phyloP scores from a whole-genome alignment of 2,888 invertebrate species.

The Sinohyriopsis cumingii region DNA sequence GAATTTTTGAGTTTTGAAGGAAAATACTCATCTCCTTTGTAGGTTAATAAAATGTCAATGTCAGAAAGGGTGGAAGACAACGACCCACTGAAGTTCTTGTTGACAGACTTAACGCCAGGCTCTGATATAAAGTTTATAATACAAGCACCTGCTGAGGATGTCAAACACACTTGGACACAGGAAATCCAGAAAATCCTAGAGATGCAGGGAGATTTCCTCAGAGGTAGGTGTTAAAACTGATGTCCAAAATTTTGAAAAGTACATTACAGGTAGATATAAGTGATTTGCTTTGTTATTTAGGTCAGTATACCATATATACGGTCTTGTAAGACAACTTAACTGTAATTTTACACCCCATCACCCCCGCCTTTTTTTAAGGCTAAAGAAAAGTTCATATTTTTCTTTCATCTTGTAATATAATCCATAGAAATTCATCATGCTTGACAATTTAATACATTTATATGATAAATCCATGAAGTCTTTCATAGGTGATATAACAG shows the following conservation, averaged over 20 bases:
- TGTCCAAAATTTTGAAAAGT: neutral
- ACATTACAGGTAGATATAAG: neutral
- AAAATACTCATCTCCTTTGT: conserved; percentile 29
- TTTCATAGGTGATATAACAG: too few relatives aligned
- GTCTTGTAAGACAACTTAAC: neutral
- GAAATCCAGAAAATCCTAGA: conserved; percentile 90
- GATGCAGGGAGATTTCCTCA: conserved; percentile 93
- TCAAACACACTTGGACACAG: conserved; percentile 87
- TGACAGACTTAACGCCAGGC: conserved; percentile 78
- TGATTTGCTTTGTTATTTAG: neutral
- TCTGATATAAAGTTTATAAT: conserved; percentile 85
- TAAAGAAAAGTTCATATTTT: too few relatives aligned
- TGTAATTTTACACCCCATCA: too few relatives aligned
- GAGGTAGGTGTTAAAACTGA: conserved; percentile 67
- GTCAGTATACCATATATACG: neutral
- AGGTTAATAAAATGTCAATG: conserved; percentile 97
- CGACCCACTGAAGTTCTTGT: conserved; percentile 82
- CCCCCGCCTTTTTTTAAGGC: too few relatives aligned
- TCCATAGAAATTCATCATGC: too few relatives aligned
- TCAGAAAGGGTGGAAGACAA: conserved; percentile 77
- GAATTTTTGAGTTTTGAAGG: too few relatives aligned
- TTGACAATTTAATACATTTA: too few relatives aligned
- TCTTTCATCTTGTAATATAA: too few relatives aligned
- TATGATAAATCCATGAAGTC: too few relatives aligned
- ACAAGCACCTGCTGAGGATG: conserved; percentile 82